Conservation (phyloP, 1,140 invertebrate genomes). For the Asbolus verrucosus region DNA sequence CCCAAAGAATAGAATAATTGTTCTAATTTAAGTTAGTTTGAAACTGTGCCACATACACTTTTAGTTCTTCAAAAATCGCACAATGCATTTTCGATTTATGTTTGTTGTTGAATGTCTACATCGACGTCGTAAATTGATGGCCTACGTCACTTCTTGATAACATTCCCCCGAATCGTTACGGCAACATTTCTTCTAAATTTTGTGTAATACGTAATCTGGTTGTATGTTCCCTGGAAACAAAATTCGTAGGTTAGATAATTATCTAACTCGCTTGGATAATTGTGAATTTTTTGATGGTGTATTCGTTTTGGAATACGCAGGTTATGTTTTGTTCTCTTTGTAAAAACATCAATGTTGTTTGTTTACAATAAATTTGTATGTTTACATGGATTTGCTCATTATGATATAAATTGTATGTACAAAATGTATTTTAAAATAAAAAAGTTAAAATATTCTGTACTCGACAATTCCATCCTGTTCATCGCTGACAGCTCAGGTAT, state of each 20-base stretch:
- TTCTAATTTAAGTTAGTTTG: background rate
- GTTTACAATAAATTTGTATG: constrained; percentile 18
- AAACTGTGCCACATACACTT: constrained; percentile 1
- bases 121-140: background rate
- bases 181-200: background rate
- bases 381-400: constrained; percentile 35
- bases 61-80: background rate
- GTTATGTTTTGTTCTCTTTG: constrained; percentile 16
- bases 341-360: background rate
- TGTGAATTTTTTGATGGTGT: constrained; percentile 10
- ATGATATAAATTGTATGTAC: background rate
- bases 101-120: constrained; percentile 1
- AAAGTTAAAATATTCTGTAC: background rate
- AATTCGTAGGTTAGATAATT: background rate
- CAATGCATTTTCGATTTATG: background rate
- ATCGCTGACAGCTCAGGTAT: too few species aligned
- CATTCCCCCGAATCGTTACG: constrained; percentile 3
- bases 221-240: background rate
- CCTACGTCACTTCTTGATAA: background rate
- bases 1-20: constrained; percentile 63
- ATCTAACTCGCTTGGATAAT: constrained; percentile 16
- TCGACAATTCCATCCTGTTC: background rate
- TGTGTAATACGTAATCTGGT: background rate
- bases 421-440: constrained; percentile 28
- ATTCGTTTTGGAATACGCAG: constrained; percentile 30